Percentiles rank a stretch among this genome's conserved stretches.
Evolutionary conservation across 2,797 vertebrate genomes (phyloP).

Genomic region (Chelon auratus): DNA sequence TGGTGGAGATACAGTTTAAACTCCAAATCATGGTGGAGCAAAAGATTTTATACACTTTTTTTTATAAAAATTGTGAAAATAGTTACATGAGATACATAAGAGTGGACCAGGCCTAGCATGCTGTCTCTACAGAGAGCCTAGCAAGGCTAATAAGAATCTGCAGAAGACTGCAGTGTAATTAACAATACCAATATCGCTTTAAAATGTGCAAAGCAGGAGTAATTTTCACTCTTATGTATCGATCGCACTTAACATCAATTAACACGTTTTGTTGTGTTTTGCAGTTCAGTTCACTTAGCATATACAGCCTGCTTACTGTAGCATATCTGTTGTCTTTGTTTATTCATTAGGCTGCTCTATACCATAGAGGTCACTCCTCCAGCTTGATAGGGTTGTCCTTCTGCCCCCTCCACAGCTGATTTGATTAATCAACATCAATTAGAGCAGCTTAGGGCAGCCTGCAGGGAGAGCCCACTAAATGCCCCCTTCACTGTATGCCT

Average conservation of each 20-base stretch:
- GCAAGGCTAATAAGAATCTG: not conserved
- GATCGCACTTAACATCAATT: conserved; percentile 64
- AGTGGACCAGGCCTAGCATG: not conserved
- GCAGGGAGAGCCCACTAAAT: conserved; percentile 43
- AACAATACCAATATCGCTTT: conserved; percentile 36
- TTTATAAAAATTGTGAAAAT: not conserved
- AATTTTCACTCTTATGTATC: conserved; percentile 34
- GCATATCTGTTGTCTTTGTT: conserved; percentile 52
- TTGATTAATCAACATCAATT: conserved; percentile 80
- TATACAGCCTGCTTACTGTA: conserved; percentile 40
- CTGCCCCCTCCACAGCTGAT: conserved; percentile 59
- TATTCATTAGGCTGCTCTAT: conserved; percentile 53
- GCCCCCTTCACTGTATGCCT: conserved; percentile 34
- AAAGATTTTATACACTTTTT: too few species aligned
- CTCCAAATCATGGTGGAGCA: too few species aligned
- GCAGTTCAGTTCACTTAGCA: conserved; percentile 38
- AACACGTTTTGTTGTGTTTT: conserved; percentile 46
- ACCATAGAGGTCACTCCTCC: conserved; percentile 57
- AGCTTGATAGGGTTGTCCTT: conserved; percentile 66
- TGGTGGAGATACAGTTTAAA: too few species aligned
- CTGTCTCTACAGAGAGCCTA: not conserved
- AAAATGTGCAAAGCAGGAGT: conserved; percentile 24
- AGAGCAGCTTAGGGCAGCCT: conserved; percentile 55
- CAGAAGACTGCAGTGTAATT: conserved; percentile 8
- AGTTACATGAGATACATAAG: not conserved